A percentile compares a stretch with the other conserved stretches of the same genome.
phyloP scores from a whole-genome alignment of 1,140 invertebrate species.

The Kradibia gibbosae region DNA sequence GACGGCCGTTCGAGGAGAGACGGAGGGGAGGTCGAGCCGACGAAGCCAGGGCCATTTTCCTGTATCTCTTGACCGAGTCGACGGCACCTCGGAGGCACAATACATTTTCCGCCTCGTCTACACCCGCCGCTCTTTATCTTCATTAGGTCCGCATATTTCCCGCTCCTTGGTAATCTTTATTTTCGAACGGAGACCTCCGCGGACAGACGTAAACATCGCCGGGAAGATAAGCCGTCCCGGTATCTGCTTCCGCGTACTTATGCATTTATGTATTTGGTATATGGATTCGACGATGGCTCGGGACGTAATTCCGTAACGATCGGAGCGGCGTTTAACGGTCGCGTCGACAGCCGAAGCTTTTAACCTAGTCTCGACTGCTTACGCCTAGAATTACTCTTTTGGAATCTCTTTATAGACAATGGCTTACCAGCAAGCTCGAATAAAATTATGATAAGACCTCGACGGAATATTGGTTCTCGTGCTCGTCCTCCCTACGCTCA shows the following conservation, averaged over 20 bases:
- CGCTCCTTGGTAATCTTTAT: background rate
- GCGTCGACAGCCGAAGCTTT: background rate
- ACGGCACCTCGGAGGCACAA: background rate
- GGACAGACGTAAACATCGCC: background rate
- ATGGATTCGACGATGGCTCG: constrained; percentile 3
- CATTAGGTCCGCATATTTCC: too few relatives aligned
- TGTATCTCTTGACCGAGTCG: background rate
- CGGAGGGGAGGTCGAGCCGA: background rate
- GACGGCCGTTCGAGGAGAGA: background rate
- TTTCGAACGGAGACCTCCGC: background rate
- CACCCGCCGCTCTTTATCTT: background rate
- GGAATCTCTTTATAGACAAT: background rate
- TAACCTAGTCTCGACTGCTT: background rate
- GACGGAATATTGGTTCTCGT: background rate
- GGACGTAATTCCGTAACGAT: background rate
- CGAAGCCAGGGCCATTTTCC: background rate
- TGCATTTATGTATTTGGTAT: background rate
- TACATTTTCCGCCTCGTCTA: background rate
- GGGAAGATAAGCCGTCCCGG: background rate
- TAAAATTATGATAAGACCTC: background rate
- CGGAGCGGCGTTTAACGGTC: background rate
- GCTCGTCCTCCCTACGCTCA: background rate
- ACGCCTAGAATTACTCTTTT: background rate
- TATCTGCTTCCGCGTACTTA: background rate
- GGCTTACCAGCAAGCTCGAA: background rate